phyloP scores from a whole-genome alignment of 2,888 invertebrate species.

The Aromia moschata region DNA sequence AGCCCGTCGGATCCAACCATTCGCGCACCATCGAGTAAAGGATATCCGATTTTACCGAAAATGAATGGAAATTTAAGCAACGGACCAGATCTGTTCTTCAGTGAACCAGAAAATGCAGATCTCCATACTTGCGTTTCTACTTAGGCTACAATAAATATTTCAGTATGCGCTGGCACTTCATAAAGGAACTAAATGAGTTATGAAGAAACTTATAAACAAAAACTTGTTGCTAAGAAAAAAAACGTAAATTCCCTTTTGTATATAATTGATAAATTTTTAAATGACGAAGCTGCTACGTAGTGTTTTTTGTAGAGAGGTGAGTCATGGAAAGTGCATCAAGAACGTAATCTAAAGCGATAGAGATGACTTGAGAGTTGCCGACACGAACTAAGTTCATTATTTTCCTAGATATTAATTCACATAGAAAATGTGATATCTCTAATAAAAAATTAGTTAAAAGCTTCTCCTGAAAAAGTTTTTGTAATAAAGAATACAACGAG shows the following conservation, averaged over 20 bases:
- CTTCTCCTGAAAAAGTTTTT: neutral
- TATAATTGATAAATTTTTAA: too few species aligned
- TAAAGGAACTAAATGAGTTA: too few species aligned
- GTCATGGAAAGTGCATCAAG: neutral
- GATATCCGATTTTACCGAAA: neutral
- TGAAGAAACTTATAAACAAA: too few species aligned
- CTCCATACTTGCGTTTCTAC: too few species aligned
- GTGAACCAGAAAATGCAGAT: neutral
- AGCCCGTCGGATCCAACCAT: neutral
- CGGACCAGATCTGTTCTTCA: neutral
- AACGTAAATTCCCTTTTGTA: too few species aligned
- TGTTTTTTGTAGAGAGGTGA: too few species aligned
- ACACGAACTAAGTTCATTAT: conserved; percentile 7
- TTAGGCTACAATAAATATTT: too few species aligned
- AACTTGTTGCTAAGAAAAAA: too few species aligned
- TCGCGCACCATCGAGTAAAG: neutral
- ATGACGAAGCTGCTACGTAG: too few species aligned
- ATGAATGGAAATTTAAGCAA: neutral
- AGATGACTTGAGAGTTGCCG: conserved; percentile 1
- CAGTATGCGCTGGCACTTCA: too few species aligned
- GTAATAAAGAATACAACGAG: too few species aligned
- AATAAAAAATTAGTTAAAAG: conserved; percentile 14
- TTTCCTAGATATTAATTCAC: conserved; percentile 17
- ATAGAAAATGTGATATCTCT: conserved; percentile 11
- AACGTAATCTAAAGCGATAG: neutral